Evolutionary conservation across 1,140 invertebrate genomes (phyloP).

Genomic region (Lepidurus apus): DNA sequence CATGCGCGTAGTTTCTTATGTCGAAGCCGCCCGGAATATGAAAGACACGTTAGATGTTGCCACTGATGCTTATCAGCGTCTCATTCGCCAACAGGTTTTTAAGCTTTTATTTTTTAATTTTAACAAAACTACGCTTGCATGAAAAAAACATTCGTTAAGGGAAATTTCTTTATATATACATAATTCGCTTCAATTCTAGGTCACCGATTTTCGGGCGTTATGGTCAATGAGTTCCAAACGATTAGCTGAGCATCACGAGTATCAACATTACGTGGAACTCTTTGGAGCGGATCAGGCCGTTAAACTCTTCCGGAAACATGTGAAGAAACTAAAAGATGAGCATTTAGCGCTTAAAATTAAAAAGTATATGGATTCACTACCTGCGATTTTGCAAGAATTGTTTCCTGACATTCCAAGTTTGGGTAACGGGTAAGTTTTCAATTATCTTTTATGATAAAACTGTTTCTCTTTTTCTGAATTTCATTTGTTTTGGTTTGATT

Average conservation of each 20-base stretch:
- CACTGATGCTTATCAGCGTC: slow-evolving; percentile 76
- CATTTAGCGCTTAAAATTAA: slow-evolving; percentile 72
- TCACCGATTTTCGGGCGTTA: slow-evolving; percentile 72
- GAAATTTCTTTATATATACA: not conserved
- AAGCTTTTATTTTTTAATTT: not conserved
- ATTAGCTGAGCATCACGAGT: slow-evolving; percentile 78
- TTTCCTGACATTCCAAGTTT: slow-evolving; percentile 72
- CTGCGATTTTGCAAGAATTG: slow-evolving; percentile 71
- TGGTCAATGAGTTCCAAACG: slow-evolving; percentile 84
- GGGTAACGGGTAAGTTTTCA: slow-evolving; percentile 59
- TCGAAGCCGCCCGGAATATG: slow-evolving; percentile 75
- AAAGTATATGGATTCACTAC: slow-evolving; percentile 72
- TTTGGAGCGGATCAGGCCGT: slow-evolving; percentile 82
- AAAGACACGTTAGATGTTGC: slow-evolving; percentile 83
- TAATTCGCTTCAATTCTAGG: slow-evolving; percentile 36
- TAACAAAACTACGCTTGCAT: not conserved
- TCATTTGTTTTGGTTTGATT: slow-evolving; percentile 13
- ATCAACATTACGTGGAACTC: slow-evolving; percentile 82
- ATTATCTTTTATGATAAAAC: not conserved
- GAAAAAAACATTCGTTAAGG: not conserved
- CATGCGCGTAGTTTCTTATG: slow-evolving; percentile 71
- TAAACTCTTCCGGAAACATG: slow-evolving; percentile 70
- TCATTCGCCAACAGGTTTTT: slow-evolving; percentile 69
- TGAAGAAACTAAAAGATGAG: slow-evolving; percentile 79
- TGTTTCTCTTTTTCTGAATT: not conserved